These are phyloP conservation scores for Aurelia sp. DNA, from an alignment of 30 jellyfish, hydroid and myxozoan species.

Conservation along the genomic window DNA sequence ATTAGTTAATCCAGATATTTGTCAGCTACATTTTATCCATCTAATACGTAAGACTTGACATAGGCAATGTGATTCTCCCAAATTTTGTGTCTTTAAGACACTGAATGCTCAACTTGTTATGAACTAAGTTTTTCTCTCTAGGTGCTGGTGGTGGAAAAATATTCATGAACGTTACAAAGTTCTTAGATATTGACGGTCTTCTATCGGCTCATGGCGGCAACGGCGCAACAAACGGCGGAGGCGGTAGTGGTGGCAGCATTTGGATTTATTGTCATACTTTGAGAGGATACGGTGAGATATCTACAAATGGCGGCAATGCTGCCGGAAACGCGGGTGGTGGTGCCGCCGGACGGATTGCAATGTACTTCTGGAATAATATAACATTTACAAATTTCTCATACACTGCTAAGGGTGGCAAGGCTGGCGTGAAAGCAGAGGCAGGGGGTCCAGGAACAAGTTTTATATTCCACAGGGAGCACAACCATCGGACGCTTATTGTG, in stretches of 20 bases:
- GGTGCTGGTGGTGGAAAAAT: constrained; percentile 79
- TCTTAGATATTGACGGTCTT: constrained; percentile 66
- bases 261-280: constrained; percentile 74
- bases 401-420: constrained; percentile 65
- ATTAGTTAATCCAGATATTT: too few species aligned
- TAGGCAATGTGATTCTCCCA: too few species aligned
- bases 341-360: constrained; percentile 72
- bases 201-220: constrained; percentile 67
- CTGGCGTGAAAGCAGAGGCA: constrained; percentile 54
- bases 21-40: too few species aligned
- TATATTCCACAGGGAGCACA: constrained; percentile 59
- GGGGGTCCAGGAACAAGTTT: constrained; percentile 79
- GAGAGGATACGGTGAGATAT: constrained; percentile 71
- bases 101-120: too few species aligned
- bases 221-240: constrained; percentile 65
- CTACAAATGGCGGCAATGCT: constrained; percentile 71
- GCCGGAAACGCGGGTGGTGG: constrained; percentile 71
- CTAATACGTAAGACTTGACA: too few species aligned
- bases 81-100: too few species aligned
- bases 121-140: not conserved
- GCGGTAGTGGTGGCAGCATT: constrained; percentile 81
- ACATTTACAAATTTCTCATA: constrained; percentile 64
- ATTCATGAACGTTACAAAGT: constrained; percentile 62
- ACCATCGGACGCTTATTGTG: constrained; percentile 61
- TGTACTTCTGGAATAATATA: constrained; percentile 62